Conservation (phyloP, 2,113 vertebrate species). For the Lathamus discolor region DNA sequence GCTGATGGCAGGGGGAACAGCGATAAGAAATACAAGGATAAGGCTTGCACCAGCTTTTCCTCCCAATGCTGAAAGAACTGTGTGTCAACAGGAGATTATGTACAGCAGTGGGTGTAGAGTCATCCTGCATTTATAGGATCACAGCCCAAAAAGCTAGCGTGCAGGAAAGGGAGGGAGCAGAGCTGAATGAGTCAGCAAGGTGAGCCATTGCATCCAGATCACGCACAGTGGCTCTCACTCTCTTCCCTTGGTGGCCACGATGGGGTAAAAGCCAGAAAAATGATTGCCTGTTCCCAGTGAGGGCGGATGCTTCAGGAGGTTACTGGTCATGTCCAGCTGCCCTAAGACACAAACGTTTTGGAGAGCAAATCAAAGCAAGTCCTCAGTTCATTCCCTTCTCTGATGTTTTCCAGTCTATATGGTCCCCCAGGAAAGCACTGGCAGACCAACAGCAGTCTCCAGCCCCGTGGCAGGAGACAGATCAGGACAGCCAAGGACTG, state of each 20-base stretch:
- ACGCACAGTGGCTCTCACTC: too few species aligned
- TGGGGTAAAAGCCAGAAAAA: neutral
- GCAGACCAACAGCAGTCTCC: neutral
- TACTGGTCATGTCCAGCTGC: neutral
- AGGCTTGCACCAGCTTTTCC: neutral
- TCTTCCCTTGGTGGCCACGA: rapidly evolving
- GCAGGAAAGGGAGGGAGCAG: neutral
- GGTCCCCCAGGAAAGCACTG: neutral
- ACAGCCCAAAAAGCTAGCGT: neutral
- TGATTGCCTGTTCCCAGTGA: neutral
- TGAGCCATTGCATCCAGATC: neutral
- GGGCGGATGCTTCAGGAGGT: neutral
- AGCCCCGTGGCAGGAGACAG: neutral
- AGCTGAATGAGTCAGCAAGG: neutral
- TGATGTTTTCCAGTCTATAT: neutral
- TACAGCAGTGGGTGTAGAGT: neutral
- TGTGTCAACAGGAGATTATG: rapidly evolving
- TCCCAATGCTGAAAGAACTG: neutral
- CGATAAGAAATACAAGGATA: neutral
- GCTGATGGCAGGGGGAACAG: neutral
- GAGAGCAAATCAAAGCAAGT: neutral
- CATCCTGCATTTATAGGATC: neutral
- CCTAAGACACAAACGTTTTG: neutral
- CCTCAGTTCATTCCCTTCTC: neutral
- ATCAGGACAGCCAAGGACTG: neutral